These are phyloP conservation scores for Leucoptera coffeella DNA, from an alignment of 2,888 invertebrate species.

Conservation along the genomic window DNA sequence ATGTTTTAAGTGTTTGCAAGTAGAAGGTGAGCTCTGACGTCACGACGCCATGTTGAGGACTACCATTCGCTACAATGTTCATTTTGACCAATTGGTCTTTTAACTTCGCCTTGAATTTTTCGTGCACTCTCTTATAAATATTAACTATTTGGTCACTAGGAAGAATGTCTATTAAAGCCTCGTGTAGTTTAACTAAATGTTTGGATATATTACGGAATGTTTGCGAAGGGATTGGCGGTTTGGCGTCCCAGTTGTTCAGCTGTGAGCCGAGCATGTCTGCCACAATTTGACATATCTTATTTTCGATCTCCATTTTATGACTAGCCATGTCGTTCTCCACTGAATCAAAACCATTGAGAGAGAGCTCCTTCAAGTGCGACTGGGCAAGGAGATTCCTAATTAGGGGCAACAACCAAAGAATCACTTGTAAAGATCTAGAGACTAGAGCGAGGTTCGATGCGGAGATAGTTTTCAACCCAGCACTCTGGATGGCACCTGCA, in stretches of 20 bases:
- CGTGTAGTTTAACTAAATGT: conserved; percentile 86
- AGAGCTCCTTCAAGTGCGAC: conserved; percentile 41
- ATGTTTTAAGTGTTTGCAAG: conserved; percentile 75
- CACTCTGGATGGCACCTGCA: conserved; percentile 92
- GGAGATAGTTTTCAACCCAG: conserved; percentile 90
- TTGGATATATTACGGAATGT: conserved; percentile 81
- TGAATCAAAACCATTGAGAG: conserved; percentile 56
- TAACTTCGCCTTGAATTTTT: conserved; percentile 80
- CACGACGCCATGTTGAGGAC: conserved; percentile 93
- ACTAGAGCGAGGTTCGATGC: conserved; percentile 88
- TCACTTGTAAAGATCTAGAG: conserved; percentile 74
- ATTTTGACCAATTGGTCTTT: conserved; percentile 77
- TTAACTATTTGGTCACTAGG: conserved; percentile 72
- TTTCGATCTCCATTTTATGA: conserved; percentile 88
- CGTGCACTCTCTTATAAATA: conserved; percentile 73
- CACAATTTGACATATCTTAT: conserved; percentile 86
- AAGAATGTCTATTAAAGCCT: conserved; percentile 81
- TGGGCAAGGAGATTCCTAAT: conserved; percentile 64
- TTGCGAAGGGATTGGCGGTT: conserved; percentile 91
- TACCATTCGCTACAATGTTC: conserved; percentile 92
- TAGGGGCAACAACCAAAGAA: conserved; percentile 73
- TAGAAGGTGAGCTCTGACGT: conserved; percentile 89
- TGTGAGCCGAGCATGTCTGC: conserved; percentile 78
- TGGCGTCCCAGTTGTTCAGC: conserved; percentile 84
- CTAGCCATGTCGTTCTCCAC: conserved; percentile 76